Percentiles rank a stretch among this genome's conserved stretches.
Conservation (phyloP, 2,888 invertebrate species). For the Drosophila subsilvestris region DNA sequence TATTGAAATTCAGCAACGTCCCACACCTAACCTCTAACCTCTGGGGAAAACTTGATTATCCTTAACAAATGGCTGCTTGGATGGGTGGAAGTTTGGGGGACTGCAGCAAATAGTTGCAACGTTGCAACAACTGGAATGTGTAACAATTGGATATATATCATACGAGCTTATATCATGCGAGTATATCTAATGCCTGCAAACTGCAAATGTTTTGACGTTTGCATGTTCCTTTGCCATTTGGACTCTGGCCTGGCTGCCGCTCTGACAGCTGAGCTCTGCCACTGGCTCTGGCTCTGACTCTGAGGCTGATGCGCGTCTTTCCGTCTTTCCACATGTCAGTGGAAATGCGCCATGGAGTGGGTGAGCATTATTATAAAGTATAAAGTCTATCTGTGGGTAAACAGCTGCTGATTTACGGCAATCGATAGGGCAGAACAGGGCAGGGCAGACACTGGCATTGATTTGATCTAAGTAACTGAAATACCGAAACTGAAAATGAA, state of each 20-base stretch:
- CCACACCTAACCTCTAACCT: constrained; percentile 13
- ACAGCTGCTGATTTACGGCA: constrained; percentile 73
- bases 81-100: neutral
- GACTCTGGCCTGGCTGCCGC: constrained; percentile 49
- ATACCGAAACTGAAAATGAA: constrained; percentile 27
- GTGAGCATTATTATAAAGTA: constrained; percentile 41
- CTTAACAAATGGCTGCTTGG: constrained; percentile 18
- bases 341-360: neutral
- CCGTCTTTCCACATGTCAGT: constrained; percentile 36
- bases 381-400: constrained; percentile 49
- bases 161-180: constrained; percentile 25
- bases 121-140: no score
- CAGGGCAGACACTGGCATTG: constrained; percentile 55
- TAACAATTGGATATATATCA: constrained; percentile 10
- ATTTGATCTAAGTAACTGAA: constrained; percentile 51
- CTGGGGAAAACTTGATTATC: constrained; percentile 31
- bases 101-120: constrained; percentile 16
- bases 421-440: constrained; percentile 54
- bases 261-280: constrained; percentile 60
- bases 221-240: constrained; percentile 80
- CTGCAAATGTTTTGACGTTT: constrained; percentile 71
- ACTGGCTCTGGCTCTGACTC: constrained; percentile 4
- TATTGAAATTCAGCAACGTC: neutral
- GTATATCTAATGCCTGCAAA: constrained; percentile 59
- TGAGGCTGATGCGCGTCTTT: constrained; percentile 13